Percentiles rank a stretch among this genome's conserved stretches.
Conservation (phyloP, 2,113 vertebrate genomes). For the Bucco capensis region DNA sequence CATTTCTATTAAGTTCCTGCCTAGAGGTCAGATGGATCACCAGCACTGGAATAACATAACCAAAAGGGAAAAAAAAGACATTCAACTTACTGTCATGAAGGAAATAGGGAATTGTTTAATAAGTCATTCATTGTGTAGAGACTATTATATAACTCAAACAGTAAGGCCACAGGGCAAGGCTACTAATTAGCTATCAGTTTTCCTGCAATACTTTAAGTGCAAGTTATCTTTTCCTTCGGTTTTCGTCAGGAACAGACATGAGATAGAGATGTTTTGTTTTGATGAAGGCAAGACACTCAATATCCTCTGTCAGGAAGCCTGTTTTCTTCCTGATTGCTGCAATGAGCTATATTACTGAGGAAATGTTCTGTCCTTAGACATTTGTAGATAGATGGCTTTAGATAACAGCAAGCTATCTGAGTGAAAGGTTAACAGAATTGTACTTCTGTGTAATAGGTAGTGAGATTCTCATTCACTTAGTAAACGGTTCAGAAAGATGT, state of each 20-base stretch:
- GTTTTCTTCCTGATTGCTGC: conserved; percentile 62
- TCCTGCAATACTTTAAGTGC: background rate
- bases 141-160: background rate
- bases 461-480: conserved; percentile 61
- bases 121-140: background rate
- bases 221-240: background rate
- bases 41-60: background rate
- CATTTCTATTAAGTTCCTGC: background rate
- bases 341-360: conserved; percentile 61
- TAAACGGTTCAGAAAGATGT: conserved; percentile 50
- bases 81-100: background rate
- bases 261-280: conserved; percentile 22
- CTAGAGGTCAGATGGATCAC: background rate
- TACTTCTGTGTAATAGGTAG: conserved; percentile 54
- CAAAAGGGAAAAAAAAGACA: background rate
- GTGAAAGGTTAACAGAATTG: conserved; percentile 63
- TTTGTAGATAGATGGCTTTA: conserved; percentile 65
- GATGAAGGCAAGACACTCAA: conserved; percentile 48
- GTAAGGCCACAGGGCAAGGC: background rate
- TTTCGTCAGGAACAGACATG: conserved; percentile 5
- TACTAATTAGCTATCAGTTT: conserved; percentile 17
- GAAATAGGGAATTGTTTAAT: background rate
- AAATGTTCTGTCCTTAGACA: conserved; percentile 59
- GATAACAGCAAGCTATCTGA: conserved; percentile 59
- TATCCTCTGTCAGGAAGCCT: conserved; percentile 56